Evolutionary conservation across 2,113 vertebrate species (phyloP), one percentile per base, ranked within the genome.

Genomic region (Nipponia nippon): DNA sequence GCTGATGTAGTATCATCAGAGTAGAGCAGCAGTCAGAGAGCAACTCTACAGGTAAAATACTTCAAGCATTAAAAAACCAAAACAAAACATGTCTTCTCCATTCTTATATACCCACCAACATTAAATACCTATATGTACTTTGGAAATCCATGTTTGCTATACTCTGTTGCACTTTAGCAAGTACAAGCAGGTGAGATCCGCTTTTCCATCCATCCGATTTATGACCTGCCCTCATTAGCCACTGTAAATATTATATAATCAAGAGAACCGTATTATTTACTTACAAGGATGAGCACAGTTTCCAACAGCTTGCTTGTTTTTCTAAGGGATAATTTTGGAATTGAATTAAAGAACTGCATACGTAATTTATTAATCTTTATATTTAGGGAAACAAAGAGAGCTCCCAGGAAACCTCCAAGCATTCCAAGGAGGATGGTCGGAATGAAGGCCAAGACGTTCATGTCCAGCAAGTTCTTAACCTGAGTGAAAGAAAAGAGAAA

Each of bases 361-460:
- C 49, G 42, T 70, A 95, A 66, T 92, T 93, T 91, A 96, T 97
- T 97, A 63, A 97, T 90, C 69, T 81, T 96, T 76, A 95, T 89
- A 96, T 97, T 98, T 66, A 96, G 47, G 58, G 63, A 58, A 59
- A 85, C 78, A 97, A 97, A 97, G 38, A 96, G 75, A 77, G 87
- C 87, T 94, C 94, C 96, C 72, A 97, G 72, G 79, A 98, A 91
- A 50, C 96, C 96, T 83, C 95, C 96, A 90, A 97, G 92, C 20
- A 91, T n/a, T 83, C 90, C 94, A 89, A 97, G 85, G 38, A 97
- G 53, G 52, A 97, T 89, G 47, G 82, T 23, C 2, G 66, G 96
- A 96, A 97, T 15, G 17, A 97, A 97, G 49, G 94, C 95, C 89
- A 97, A 94, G 55, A 97, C 6, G 1, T 89, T 97, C 50, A 97